Percentiles rank a stretch among this genome's conserved stretches.
Conservation (phyloP, 2,888 invertebrate species). For the Mesorhabditis belari region DNA sequence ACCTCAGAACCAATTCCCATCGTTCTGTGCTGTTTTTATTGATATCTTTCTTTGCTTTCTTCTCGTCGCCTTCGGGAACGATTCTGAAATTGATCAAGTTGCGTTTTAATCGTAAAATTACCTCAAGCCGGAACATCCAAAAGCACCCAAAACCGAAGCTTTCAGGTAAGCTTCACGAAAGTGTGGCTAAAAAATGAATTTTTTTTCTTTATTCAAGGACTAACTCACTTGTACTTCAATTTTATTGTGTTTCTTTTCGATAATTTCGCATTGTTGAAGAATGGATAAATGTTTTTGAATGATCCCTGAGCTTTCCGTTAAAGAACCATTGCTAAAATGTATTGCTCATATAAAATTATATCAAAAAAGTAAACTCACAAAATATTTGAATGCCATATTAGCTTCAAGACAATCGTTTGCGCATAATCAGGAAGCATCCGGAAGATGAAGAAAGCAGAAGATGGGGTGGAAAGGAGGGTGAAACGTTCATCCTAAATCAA, state of each 20-base stretch:
- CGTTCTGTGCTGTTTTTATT: constrained; percentile 56
- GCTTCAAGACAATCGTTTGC: constrained; percentile 33
- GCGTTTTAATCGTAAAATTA: not conserved
- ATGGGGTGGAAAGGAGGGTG: not conserved
- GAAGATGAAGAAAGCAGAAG: constrained; percentile 31
- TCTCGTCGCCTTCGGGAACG: constrained; percentile 17
- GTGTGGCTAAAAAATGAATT: constrained; percentile 13
- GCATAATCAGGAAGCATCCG: constrained; percentile 38
- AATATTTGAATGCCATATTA: constrained; percentile 27
- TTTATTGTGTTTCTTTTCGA: constrained; percentile 1
- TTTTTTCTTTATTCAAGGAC: not conserved
- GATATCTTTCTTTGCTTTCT: constrained; percentile 31
- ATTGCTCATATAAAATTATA: too few relatives aligned
- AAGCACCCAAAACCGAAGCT: constrained; percentile 30
- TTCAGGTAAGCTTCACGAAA: constrained; percentile 38
- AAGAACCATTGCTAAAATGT: not conserved
- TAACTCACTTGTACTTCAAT: not conserved
- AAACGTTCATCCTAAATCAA: not conserved
- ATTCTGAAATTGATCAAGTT: not conserved
- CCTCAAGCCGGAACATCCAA: constrained; percentile 10
- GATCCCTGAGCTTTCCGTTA: not conserved
- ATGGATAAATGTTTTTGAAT: too few relatives aligned
- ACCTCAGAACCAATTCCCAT: constrained; percentile 56
- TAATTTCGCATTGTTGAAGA: too few relatives aligned
- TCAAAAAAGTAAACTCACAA: too few relatives aligned